Conservation (phyloP, 1,140 invertebrate genomes). For the Hyles vespertilio region DNA sequence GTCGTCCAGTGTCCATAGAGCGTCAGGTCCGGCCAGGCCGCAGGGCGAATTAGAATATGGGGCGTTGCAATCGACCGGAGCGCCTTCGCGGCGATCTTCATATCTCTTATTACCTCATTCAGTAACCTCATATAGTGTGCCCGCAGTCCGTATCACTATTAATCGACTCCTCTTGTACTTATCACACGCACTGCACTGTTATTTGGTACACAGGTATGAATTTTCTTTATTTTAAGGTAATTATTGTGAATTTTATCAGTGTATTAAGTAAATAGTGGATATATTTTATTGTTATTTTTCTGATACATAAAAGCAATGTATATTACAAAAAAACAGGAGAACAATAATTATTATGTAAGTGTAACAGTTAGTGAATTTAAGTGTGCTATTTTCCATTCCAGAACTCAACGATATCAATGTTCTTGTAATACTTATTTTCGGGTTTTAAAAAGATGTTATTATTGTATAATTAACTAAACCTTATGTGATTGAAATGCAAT, state of each 20-base stretch:
- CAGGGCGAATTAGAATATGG: background rate
- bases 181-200: conserved; percentile 67
- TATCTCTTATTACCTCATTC: conserved; percentile 64
- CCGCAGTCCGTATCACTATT: conserved; percentile 43
- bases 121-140: conserved; percentile 58
- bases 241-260: conserved; percentile 65
- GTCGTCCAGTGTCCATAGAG: too few species aligned
- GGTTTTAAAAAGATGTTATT: conserved; percentile 74
- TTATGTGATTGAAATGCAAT: conserved; percentile 76
- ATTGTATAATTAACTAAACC: conserved; percentile 74
- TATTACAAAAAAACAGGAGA: conserved; percentile 74
- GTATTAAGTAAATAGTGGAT: conserved; percentile 66
- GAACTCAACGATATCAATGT: conserved; percentile 75
- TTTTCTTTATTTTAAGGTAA: conserved; percentile 58
- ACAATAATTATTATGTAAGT: conserved; percentile 76
- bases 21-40: too few species aligned
- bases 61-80: background rate
- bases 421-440: conserved; percentile 74
- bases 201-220: conserved; percentile 66
- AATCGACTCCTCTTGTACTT: conserved; percentile 58
- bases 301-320: conserved; percentile 72
- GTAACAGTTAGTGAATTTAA: conserved; percentile 75
- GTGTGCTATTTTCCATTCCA: conserved; percentile 76
- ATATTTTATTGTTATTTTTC: conserved; percentile 75
- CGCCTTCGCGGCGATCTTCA: conserved; percentile 28